These are phyloP conservation scores for Lasiurus borealis DNA, from an alignment of 2,113 vertebrate species.

Conservation along the genomic window DNA sequence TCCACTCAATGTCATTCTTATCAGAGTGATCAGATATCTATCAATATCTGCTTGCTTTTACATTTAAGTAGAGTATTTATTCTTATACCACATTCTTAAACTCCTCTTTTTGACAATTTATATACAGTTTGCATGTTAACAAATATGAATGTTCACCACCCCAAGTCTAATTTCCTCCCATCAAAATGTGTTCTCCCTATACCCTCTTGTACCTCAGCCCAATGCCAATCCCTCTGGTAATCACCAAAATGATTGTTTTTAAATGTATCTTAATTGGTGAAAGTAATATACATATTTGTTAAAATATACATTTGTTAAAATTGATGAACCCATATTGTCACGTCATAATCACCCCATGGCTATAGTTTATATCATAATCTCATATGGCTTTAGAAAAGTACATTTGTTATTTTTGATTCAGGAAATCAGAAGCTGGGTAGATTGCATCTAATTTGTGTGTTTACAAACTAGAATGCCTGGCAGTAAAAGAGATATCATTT, in stretches of 20 bases:
- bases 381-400: background rate
- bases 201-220: too few species aligned
- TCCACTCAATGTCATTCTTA: accelerated
- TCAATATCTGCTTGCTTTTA: background rate
- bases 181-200: too few species aligned
- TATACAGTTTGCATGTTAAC: background rate
- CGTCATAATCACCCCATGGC: background rate
- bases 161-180: too few species aligned
- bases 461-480: background rate
- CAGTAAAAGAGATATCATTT: background rate
- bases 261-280: too few species aligned
- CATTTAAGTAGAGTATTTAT: background rate
- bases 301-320: background rate
- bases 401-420: background rate
- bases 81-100: background rate
- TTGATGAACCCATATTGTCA: background rate
- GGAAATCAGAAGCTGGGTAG: background rate
- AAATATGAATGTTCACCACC: background rate
- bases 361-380: background rate
- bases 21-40: background rate
- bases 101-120: background rate
- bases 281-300: too few species aligned
- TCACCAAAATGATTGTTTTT: too few species aligned
- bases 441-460: background rate
- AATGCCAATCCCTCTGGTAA: too few species aligned